Base-by-base conservation (phyloP, 64 coral and sea anemone species). In the Montipora cactus region DNA sequence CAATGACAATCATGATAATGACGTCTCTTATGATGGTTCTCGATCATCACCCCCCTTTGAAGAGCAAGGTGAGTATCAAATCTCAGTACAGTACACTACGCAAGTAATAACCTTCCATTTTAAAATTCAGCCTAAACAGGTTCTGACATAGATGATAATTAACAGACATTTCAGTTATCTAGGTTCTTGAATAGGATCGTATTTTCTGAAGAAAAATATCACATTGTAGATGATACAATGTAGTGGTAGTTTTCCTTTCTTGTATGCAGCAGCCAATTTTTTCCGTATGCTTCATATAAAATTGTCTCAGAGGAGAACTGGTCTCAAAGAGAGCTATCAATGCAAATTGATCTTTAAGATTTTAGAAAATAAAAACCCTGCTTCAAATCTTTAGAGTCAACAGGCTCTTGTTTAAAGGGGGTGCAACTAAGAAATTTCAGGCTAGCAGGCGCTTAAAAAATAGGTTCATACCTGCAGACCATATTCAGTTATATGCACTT, bases 1-100 rank as follows among this genome's bases (percentile, higher is more conserved):
- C 71, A 74, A 5, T 74, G 71, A 23, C 4, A 11, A 23, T 74
- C 71, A 25, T 74, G 71, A 74, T 23, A 74, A 74, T 23, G 11
- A 74, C 11, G 71, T 8, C 11, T 74, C 71, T 74, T 3, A 74
- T 74, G 71, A 8, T 74, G 71, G 20, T 74, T 74, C 5, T 74
- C 71, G 11, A 74, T n/a, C 71, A 74, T 44, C 20, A 74, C 22
- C 71, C 11, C n/a, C 71, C 20, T 8, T 11, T 74, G 20, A 74
- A 11, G 71, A 74, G 11, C 71, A 74, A 74, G 71, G 71, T 23
- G 71, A 37, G 71, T 74, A 74, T 11, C n/a, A 74, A 74, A 74
- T 74, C 44, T 25, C 5, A 74, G 11, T 67, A 67, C 16, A 37
- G 37, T 37, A 64, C 1, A 64, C 59, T 2, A 64, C 1, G 59